Conservation (phyloP, 2,888 invertebrate genomes). For the Nudaria mundana region DNA sequence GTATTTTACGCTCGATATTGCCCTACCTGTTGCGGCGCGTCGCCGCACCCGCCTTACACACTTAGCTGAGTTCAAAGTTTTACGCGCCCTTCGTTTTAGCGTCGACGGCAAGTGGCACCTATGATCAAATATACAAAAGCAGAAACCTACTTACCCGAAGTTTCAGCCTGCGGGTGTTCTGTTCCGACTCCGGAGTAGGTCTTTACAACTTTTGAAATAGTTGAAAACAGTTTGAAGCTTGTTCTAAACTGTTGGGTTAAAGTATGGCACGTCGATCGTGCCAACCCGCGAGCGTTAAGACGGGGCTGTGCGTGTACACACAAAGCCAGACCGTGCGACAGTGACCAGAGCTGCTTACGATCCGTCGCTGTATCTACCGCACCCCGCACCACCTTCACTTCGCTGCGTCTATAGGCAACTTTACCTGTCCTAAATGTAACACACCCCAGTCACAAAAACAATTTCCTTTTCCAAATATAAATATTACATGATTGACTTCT, state of each 20-base stretch:
- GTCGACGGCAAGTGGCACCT: conserved; percentile 20
- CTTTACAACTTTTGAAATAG: conserved; percentile 54
- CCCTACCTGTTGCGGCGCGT: conserved; percentile 71
- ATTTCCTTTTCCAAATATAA: no score
- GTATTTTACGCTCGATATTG: conserved; percentile 60
- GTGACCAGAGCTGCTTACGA: conserved; percentile 33
- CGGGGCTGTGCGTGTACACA: conserved; percentile 45
- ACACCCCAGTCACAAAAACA: no score
- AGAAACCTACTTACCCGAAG: conserved; percentile 57
- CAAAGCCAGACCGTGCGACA: conserved; percentile 41
- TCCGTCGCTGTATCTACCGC: conserved; percentile 18
- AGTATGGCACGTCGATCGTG: conserved; percentile 52
- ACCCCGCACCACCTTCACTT: conserved; percentile 19
- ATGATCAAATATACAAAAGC: conserved; percentile 24
- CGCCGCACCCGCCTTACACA: conserved; percentile 49
- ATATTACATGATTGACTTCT: no score
- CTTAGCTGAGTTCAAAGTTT: conserved; percentile 53
- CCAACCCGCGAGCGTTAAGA: conserved; percentile 31
- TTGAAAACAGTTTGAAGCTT: conserved; percentile 62
- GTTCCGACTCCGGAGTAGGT: conserved; percentile 46
- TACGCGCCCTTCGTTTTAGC: conserved; percentile 48
- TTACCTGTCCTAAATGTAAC: no score
- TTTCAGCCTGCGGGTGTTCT: conserved; percentile 39
- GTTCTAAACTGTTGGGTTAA: conserved; percentile 40
- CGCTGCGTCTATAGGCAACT: conserved; percentile 31